Evolutionary conservation across 2,888 invertebrate species (phyloP).

Genomic region (Drosophila fungiperda): DNA sequence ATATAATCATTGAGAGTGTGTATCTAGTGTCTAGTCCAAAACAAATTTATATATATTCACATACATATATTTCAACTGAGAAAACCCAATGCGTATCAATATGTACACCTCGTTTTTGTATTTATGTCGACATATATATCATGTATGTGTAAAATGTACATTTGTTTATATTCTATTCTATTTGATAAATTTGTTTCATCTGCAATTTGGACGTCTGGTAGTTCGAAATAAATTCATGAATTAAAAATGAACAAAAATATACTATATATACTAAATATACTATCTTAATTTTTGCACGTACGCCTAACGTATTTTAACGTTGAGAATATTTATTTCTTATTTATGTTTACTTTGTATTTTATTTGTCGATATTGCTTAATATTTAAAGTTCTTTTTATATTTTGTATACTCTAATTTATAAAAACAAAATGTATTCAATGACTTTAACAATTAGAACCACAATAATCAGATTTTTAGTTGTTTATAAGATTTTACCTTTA

Average conservation of each 20-base stretch:
- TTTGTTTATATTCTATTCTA: conserved; percentile 30
- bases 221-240: conserved; percentile 75
- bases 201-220: conserved; percentile 19
- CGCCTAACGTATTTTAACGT: conserved; percentile 1
- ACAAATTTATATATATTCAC: conserved; percentile 29
- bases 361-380: neutral
- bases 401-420: neutral
- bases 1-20: conserved; percentile 58
- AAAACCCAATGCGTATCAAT: conserved; percentile 14
- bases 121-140: neutral
- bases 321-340: conserved; percentile 15
- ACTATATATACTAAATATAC: conserved; percentile 7
- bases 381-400: neutral
- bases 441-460: neutral
- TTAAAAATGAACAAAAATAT: conserved; percentile 66
- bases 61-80: conserved; percentile 25
- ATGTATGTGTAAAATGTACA: neutral
- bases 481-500: too few species aligned
- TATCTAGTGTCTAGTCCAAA: conserved; percentile 1
- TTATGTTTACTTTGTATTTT: conserved; percentile 5
- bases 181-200: conserved; percentile 13
- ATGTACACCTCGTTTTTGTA: neutral
- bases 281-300: conserved; percentile 32
- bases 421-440: neutral
- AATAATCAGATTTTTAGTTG: too few species aligned